These are phyloP conservation scores for Amblyornis subalaris DNA, from an alignment of 2,113 vertebrate genomes.

Conservation along the genomic window DNA sequence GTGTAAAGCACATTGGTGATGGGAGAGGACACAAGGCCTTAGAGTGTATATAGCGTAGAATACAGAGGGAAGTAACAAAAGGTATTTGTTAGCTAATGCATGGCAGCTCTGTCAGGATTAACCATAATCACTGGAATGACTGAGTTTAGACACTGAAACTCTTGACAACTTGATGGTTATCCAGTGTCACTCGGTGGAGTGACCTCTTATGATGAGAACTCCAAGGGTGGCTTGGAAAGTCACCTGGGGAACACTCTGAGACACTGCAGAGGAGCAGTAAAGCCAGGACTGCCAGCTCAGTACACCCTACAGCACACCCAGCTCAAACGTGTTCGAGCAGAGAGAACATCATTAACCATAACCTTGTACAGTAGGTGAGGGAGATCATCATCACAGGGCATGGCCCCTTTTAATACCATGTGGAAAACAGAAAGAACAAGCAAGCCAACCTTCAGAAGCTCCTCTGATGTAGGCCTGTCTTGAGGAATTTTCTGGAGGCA, in stretches of 20 bases:
- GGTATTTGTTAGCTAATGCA: neutral
- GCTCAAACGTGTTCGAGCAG: neutral
- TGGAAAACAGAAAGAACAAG: neutral
- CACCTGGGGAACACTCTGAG: neutral
- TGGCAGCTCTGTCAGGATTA: neutral
- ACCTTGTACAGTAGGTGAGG: neutral
- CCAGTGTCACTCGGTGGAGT: neutral
- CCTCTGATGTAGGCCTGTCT: constrained; percentile 96
- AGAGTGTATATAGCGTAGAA: neutral
- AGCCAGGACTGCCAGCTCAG: neutral
- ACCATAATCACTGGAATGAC: neutral
- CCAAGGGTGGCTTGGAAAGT: neutral
- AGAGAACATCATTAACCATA: neutral
- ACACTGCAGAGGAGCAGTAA: neutral
- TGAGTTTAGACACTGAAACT: neutral
- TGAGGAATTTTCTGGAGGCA: constrained; percentile 99
- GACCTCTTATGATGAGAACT: neutral
- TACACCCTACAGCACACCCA: neutral
- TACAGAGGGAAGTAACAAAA: neutral
- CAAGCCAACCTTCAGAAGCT: constrained; percentile 90
- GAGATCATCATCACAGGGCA: neutral
- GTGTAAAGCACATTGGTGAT: neutral
- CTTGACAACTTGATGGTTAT: neutral
- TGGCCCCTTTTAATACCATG: neutral
- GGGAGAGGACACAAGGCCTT: neutral